phyloP scores from a whole-genome alignment of 2,113 vertebrate genomes.

The Todiramphus chloris region DNA sequence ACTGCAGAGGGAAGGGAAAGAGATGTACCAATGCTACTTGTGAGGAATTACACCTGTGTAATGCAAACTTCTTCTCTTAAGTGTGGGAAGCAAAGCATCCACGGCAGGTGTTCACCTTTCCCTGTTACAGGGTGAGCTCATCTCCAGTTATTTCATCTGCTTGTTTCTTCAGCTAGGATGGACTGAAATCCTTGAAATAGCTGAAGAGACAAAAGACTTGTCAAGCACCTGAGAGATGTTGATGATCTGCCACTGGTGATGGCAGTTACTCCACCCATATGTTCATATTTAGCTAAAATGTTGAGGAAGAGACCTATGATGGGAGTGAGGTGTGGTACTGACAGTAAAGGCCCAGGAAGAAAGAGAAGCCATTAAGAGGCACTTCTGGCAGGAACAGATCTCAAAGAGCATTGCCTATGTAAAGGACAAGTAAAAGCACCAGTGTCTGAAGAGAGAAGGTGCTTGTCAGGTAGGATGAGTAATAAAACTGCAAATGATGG shows the following conservation, averaged over 20 bases:
- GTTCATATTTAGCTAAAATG: background rate
- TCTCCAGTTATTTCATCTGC: background rate
- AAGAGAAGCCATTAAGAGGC: background rate
- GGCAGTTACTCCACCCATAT: background rate
- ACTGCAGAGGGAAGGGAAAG: background rate
- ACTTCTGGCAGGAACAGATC: background rate
- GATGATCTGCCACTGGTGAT: background rate
- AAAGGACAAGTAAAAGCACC: background rate
- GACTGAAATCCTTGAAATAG: background rate
- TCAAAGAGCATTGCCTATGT: background rate
- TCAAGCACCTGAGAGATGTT: background rate
- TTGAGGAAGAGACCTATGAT: background rate
- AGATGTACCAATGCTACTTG: background rate
- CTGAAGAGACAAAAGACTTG: background rate
- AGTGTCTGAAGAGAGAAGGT: background rate
- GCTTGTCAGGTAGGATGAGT: background rate
- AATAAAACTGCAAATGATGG: background rate
- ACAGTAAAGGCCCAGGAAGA: background rate
- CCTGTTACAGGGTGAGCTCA: background rate
- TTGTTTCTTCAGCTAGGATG: background rate
- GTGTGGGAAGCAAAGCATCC: background rate
- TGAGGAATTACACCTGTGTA: background rate
- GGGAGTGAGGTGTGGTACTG: background rate
- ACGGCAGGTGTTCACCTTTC: background rate
- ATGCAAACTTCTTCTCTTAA: background rate